These are phyloP conservation scores for Beroe forskalii DNA, from an alignment of 37 sponge, comb jelly and placozoan species.

Conservation along the genomic window DNA sequence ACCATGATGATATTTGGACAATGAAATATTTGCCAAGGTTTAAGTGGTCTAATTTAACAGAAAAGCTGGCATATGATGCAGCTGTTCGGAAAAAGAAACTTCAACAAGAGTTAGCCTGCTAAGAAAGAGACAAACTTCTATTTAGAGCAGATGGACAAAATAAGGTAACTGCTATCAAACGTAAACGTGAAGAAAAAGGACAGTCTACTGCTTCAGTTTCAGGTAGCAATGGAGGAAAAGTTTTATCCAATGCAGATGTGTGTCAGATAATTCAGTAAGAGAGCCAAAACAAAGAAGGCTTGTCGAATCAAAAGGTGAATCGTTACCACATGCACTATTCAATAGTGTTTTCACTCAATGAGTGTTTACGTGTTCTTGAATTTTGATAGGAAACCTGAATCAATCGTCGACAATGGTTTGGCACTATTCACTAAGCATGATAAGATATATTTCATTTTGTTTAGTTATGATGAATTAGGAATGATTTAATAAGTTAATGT, in stretches of 20 bases:
- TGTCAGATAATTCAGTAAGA: neutral
- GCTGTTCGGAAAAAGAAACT: conserved; percentile 76
- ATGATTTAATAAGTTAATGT: too few species aligned
- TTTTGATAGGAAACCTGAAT: too few species aligned
- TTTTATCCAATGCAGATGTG: too few species aligned
- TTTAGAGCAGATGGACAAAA: conserved; percentile 83
- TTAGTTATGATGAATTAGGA: too few species aligned
- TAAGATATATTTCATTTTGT: too few species aligned
- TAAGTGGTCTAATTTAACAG: conserved; percentile 91
- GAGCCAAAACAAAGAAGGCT: conserved; percentile 24
- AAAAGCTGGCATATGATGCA: conserved; percentile 83
- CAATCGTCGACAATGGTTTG: too few species aligned
- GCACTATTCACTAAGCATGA: too few species aligned
- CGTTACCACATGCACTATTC: too few species aligned
- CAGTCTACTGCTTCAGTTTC: neutral
- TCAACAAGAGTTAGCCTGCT: conserved; percentile 82
- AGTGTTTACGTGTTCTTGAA: too few species aligned
- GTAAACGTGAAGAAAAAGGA: conserved; percentile 40
- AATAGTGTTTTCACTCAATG: too few species aligned
- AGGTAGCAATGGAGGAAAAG: neutral
- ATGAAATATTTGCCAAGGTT: conserved; percentile 93
- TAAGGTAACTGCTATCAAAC: conserved; percentile 73
- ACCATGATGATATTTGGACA: conserved; percentile 95
- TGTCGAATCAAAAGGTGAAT: neutral
- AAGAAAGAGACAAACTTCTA: conserved; percentile 80